Evolutionary conservation across 2,113 vertebrate genomes (phyloP), one percentile per base, ranked within the genome.

Genomic region (Dinomys branickii): DNA sequence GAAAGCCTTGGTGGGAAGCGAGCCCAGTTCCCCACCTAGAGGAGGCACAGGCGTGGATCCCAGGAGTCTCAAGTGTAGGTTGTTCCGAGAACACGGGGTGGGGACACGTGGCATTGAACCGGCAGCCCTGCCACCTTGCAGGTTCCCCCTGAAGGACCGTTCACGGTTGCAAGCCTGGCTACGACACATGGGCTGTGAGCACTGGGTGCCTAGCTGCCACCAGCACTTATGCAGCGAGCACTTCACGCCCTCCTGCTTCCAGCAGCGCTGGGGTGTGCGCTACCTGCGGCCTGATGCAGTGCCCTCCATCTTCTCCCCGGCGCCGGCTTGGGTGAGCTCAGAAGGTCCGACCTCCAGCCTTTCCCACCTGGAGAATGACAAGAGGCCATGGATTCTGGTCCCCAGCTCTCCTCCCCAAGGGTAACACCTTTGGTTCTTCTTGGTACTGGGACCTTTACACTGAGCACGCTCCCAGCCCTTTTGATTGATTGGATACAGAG

Each of bases 201-300:
- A 98, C 87, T 99, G 99, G 99, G 96, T 97, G 30, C 99, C 99
- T 2, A 98, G 98, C 41, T 98, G 98, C 56, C 98, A 99, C 94
- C 99, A 99, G 95, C 99, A 99, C 50, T 96, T 99, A n/a, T 99
- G 99, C 97, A 98, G 98, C 0, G 98, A 99, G 26, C 99, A 99
- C 75, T 99, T 99, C 65, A 96, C 97, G 0, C 96, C 98, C 0
- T 98, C 98, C 14, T 99, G 99, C 95, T 99, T 99, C 96, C 99
- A 98, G 82, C 97, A 98, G 75, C 97, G 98, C 16, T 99, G 98
- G 98, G 99, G 98, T 0, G 98, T 99, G 71, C 98, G 98, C 9
- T 99, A 98, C 94, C 98, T 99, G 3, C 97, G 98, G 81, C 98
- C 89, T 0, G 98, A 98, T 0, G 99, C 98, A 0, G 98, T 99